Base-by-base conservation (phyloP, 2,797 vertebrate genomes). In the Rousettus madagascariensis region DNA sequence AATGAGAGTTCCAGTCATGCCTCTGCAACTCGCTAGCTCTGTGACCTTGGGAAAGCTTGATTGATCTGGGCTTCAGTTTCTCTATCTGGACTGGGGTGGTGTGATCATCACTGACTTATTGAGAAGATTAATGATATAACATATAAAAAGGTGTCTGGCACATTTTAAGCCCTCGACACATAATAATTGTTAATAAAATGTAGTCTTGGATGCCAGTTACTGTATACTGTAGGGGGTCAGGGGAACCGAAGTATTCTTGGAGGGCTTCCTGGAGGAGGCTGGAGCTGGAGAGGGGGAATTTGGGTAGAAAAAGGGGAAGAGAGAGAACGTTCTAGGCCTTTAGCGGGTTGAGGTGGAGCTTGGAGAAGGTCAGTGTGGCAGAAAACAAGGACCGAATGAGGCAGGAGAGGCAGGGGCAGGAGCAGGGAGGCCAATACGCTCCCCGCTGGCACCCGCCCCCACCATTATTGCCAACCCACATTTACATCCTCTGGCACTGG, bases 381-480 rank as follows among this genome's bases (percentile, higher is more conserved):
- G 82, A 49, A 68, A 51, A 24, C 7, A 2, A 30, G 72, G 13
- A 8, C 41, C 36, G 9, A 43, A 30, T 36, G 13, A 46, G 24
- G 36, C 0, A 3, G 51, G 30, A 10, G 28, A 22, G 57, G 43
- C 55, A 51, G 26, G 24, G 24, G 46, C 55, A 41, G 33, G 53
- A 28, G 30, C 20, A 22, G 15, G 65, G 63, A 38, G 66, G 59
- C 26, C 28, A 12, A 2, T 6, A 51, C 4, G 49, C 49, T 49
- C 15, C 49, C 49, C 5, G 1, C 49, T 1, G 15, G 49, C 15
- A 49, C 49, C 26, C 0, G 0, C 43, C 13, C 5, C 13, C 28
- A 11, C 15, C 3, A 19, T 38, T 12, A 1, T 15, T 38, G 41
- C 12, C 26, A 9, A 24, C 7, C 9, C 3, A 11, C 26, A 28